Percentiles rank a stretch among this genome's conserved stretches.
These are phyloP conservation scores for Patiria miniata DNA, from an alignment of 35 echinoderm and acorn worm species.

Conservation along the genomic window DNA sequence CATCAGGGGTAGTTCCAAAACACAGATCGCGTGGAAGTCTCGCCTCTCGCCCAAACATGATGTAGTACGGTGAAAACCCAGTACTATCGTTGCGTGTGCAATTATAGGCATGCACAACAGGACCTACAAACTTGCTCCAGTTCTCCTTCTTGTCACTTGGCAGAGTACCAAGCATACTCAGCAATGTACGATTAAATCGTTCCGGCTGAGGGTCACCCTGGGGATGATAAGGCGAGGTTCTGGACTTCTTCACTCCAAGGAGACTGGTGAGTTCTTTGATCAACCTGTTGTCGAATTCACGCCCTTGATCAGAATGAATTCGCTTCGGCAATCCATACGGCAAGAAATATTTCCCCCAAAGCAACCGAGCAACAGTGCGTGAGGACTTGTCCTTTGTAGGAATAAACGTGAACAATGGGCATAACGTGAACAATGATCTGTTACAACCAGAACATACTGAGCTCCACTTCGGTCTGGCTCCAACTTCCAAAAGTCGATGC, in stretches of 20 bases:
- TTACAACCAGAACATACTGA: conserved; percentile 52
- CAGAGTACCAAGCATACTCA: conserved; percentile 52
- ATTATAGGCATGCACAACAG: conserved; percentile 71
- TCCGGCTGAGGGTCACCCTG: too few relatives aligned
- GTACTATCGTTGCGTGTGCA: conserved; percentile 50
- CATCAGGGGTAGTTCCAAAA: conserved; percentile 47
- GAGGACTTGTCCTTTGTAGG: conserved; percentile 39
- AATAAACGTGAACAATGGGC: conserved; percentile 35
- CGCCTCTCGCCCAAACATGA: conserved; percentile 63
- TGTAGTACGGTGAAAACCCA: conserved; percentile 53
- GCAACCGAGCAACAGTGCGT: conserved; percentile 30
- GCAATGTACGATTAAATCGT: too few relatives aligned
- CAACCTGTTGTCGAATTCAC: too few relatives aligned
- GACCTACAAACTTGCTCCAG: conserved; percentile 38
- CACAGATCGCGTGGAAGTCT: conserved; percentile 44
- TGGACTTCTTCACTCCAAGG: conserved; percentile 45
- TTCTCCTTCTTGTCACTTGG: conserved; percentile 26
- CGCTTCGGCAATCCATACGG: conserved; percentile 30
- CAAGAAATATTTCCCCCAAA: conserved; percentile 48
- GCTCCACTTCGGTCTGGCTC: conserved; percentile 51
- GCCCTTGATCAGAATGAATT: conserved; percentile 47
- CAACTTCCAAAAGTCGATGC: conserved; percentile 58
- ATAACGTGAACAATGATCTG: conserved; percentile 54
- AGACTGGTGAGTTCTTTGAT: too few relatives aligned
- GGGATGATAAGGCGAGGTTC: conserved; percentile 29